Evolutionary conservation across 2,797 vertebrate species (phyloP), one percentile per base, ranked within the genome.

Genomic region (Pangasius sanitwongsei): DNA sequence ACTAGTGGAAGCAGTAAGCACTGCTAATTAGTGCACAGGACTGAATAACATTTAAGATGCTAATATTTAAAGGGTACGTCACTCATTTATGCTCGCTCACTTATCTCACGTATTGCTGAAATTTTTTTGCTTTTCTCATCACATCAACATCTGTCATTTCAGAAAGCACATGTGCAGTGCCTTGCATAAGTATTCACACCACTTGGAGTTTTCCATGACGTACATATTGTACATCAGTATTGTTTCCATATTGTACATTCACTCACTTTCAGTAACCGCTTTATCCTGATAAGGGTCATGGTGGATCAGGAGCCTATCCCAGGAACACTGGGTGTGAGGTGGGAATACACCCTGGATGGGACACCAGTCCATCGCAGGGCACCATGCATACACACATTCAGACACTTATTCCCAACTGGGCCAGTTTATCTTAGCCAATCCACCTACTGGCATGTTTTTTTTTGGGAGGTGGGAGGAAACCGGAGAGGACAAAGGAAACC

Each of bases 61-160:
- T 70, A 7, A 85, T 34, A 53, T 37, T 67, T 70, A 4, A 85
- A 70, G 83, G 65, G 65, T 55, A 70, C n/a, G n/a, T 70, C 48
- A 31, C 34, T 55, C 13, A 12, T 59, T 81, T 37, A 37, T 59
- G 31, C 31, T 81, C 2, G 86, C 92, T 92, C 93, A 61, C 89
- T 94, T 90, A 89, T 34, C 61, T 89, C 87, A 82, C 75, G 90
- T 91, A 90, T 75, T 85, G 86, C 90, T 92, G 75, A 92, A 92
- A 89, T 91, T 87, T 78, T 92, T 93, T 48, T 89, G 90, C 90
- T 89, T 77, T 87, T 87, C 63, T 80, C 91, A 88, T 91, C 90
- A 77, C 93, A 93, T 93, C 86, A 70, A 72, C 88, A 80, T 88
- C 28, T 37, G 28, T 87, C 85, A 83, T 90, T 72, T 50, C 65